phyloP scores from a whole-genome alignment of 2,113 vertebrate species.

The Gasterosteus aculeatus region DNA sequence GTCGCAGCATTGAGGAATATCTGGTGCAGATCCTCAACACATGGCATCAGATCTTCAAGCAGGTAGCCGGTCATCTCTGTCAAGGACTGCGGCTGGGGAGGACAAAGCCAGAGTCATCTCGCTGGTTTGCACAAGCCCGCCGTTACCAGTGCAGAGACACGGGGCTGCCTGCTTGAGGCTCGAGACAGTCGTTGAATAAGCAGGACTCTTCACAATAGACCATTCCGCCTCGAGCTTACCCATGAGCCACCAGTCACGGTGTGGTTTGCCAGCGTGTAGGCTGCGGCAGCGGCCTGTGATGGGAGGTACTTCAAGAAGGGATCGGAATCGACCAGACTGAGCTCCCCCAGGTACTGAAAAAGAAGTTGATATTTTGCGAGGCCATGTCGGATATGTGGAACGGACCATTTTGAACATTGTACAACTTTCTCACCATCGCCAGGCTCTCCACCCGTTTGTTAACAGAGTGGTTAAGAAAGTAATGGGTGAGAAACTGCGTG shows the following conservation, averaged over 20 bases:
- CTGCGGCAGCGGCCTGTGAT: conserved; percentile 90
- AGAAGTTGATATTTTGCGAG: rapidly evolving
- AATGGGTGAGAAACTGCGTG: conserved; percentile 95
- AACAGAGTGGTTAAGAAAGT: conserved; percentile 85
- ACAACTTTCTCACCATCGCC: conserved; percentile 84
- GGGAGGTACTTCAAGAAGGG: conserved; percentile 94
- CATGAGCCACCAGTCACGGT: conserved; percentile 87
- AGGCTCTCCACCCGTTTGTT: conserved; percentile 87
- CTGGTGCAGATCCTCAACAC: conserved; percentile 89
- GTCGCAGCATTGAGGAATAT: conserved; percentile 88
- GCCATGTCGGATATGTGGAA: not conserved
- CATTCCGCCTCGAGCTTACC: conserved; percentile 77
- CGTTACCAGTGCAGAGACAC: too few relatives aligned
- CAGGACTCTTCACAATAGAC: too few relatives aligned
- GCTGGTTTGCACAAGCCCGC: not conserved
- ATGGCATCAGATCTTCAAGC: conserved; percentile 89
- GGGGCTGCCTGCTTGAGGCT: not conserved
- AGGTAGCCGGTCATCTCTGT: conserved; percentile 86
- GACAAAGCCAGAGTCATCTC: not conserved
- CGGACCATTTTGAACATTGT: not conserved
- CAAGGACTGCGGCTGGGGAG: conserved; percentile 85
- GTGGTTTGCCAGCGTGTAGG: conserved; percentile 87
- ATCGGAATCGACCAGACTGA: conserved; percentile 94
- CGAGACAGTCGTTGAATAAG: not conserved
- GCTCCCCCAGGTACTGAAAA: conserved; percentile 91